Conservation (phyloP, 2,888 invertebrate species). For the Zygogramma bicolorata region DNA sequence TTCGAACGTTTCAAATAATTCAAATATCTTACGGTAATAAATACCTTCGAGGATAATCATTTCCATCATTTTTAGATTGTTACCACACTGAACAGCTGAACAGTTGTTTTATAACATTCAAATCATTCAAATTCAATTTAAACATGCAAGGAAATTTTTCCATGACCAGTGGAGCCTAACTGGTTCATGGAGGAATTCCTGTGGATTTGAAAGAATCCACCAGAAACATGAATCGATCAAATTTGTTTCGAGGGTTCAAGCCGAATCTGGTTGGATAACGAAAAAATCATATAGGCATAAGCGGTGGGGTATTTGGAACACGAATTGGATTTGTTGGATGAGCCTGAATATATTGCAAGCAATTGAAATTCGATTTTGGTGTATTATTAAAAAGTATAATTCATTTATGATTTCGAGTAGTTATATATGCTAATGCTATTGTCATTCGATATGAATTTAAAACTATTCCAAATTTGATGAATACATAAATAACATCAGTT, state of each 20-base stretch:
- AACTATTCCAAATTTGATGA: too few relatives aligned
- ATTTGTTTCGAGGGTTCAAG: not conserved
- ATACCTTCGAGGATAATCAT: not conserved
- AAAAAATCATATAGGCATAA: not conserved
- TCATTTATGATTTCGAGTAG: too few relatives aligned
- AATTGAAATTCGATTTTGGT: too few relatives aligned
- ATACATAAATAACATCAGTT: too few relatives aligned
- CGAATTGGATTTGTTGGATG: not conserved
- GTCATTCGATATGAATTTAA: too few relatives aligned
- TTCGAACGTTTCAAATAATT: too few relatives aligned
- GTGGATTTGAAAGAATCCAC: not conserved
- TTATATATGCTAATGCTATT: too few relatives aligned
- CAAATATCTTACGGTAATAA: too few relatives aligned
- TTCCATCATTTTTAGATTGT: not conserved
- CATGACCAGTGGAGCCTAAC: not conserved
- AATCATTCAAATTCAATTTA: too few relatives aligned
- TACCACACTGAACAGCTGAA: not conserved
- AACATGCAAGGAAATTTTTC: not conserved
- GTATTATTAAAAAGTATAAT: too few relatives aligned
- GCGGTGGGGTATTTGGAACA: not conserved
- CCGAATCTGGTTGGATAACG: not conserved
- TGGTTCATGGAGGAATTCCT: not conserved
- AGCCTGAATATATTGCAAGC: too few relatives aligned
- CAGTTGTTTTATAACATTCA: too few relatives aligned
- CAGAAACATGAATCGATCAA: not conserved